Percentiles rank a stretch among this genome's conserved stretches.
These are phyloP conservation scores for Characodon lateralis DNA, from an alignment of 2,797 vertebrate genomes.

Conservation along the genomic window DNA sequence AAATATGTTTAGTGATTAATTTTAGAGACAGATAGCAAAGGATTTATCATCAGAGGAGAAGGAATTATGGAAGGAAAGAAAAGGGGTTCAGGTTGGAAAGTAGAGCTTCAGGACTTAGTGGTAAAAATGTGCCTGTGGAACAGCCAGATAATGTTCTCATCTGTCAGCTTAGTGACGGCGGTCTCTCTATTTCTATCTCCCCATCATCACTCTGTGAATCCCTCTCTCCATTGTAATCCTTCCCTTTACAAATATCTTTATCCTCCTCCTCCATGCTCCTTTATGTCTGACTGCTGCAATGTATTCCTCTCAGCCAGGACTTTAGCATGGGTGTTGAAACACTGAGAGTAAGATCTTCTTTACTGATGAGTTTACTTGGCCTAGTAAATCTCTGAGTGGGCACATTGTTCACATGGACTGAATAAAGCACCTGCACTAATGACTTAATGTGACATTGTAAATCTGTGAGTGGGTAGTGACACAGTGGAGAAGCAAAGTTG, in stretches of 20 bases:
- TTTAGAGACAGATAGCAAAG: background rate
- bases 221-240: constrained; percentile 33
- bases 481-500: too few species aligned
- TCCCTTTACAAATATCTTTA: constrained; percentile 11
- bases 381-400: constrained; percentile 23
- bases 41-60: background rate
- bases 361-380: constrained; percentile 18
- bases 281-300: constrained; percentile 22
- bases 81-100: background rate
- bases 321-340: constrained; percentile 19
- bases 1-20: background rate
- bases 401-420: background rate
- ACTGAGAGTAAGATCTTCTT: constrained; percentile 27
- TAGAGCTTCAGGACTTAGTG: constrained; percentile 15
- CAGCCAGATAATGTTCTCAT: constrained; percentile 39
- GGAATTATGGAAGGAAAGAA: background rate
- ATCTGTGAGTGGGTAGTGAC: background rate
- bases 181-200: constrained; percentile 28
- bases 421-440: background rate
- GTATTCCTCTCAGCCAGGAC: constrained; percentile 24
- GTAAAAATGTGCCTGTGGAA: constrained; percentile 23
- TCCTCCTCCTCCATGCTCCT: constrained; percentile 32
- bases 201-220: constrained; percentile 33
- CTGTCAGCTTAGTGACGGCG: constrained; percentile 60
- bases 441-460: background rate